Evolutionary conservation across 2,113 vertebrate genomes (phyloP).

Genomic region (Apus apus): DNA sequence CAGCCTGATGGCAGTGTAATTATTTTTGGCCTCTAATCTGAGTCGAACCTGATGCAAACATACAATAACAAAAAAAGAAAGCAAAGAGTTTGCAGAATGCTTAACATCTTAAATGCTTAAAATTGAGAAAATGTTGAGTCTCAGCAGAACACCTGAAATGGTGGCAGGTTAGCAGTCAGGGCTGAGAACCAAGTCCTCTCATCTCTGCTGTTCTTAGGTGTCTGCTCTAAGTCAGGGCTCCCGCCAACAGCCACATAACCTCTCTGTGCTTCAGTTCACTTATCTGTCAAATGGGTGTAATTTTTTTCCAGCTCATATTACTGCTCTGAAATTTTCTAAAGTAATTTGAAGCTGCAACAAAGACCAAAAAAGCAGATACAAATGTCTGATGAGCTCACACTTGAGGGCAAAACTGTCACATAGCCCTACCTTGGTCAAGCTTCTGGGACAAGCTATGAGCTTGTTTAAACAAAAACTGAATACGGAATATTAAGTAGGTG

Average conservation of each 20-base stretch:
- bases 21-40: neutral
- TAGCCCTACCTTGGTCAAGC: neutral
- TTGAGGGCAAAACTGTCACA: neutral
- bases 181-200: neutral
- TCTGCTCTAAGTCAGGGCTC: neutral
- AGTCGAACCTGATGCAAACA: neutral
- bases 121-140: neutral
- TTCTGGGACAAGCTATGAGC: neutral
- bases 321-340: neutral
- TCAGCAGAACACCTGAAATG: neutral
- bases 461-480: neutral
- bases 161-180: neutral
- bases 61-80: neutral
- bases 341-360: neutral
- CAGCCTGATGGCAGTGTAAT: neutral
- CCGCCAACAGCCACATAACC: neutral
- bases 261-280: neutral
- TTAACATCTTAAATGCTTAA: neutral
- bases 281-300: neutral
- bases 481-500: neutral
- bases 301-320: neutral
- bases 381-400: neutral
- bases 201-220: neutral
- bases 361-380: neutral
- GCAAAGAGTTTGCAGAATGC: neutral